Evolutionary conservation across 35 echinoderm and acorn worm genomes (phyloP).

Genomic region (Ophioderma brevispina): DNA sequence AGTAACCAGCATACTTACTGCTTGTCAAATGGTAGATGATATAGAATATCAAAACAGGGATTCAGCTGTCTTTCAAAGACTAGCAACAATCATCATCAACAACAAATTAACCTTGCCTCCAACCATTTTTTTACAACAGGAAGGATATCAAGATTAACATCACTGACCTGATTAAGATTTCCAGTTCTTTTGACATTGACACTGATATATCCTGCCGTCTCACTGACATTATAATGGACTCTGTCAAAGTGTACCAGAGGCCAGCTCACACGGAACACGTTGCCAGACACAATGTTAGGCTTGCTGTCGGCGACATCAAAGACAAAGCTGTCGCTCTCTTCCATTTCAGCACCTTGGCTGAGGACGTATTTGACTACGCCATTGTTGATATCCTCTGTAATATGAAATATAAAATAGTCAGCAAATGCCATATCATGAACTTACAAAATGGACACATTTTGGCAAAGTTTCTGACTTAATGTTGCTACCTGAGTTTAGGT

Average conservation of each 20-base stretch:
- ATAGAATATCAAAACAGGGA: too few species aligned
- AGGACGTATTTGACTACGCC: constrained; percentile 83
- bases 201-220: constrained; percentile 71
- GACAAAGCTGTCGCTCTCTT: constrained; percentile 84
- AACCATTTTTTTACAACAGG: too few species aligned
- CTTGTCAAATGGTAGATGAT: too few species aligned
- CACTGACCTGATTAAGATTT: constrained; percentile 93
- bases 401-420: too few species aligned
- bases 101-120: too few species aligned
- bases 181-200: constrained; percentile 84
- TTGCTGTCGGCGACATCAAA: constrained; percentile 94
- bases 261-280: constrained; percentile 92
- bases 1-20: too few species aligned
- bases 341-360: constrained; percentile 29
- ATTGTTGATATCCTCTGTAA: constrained; percentile 95
- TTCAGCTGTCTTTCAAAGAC: too few species aligned
- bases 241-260: constrained; percentile 87
- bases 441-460: too few species aligned
- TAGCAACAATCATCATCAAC: too few species aligned
- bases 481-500: too few species aligned
- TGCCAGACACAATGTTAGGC: constrained; percentile 85
- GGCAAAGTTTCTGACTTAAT: too few species aligned
- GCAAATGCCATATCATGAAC: too few species aligned
- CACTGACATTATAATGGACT: constrained; percentile 83
- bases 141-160: not conserved